Evolutionary conservation across 1,140 invertebrate species (phyloP), one percentile per base, ranked within the genome.

Genomic region (Daktulosphaira vitifoliae): DNA sequence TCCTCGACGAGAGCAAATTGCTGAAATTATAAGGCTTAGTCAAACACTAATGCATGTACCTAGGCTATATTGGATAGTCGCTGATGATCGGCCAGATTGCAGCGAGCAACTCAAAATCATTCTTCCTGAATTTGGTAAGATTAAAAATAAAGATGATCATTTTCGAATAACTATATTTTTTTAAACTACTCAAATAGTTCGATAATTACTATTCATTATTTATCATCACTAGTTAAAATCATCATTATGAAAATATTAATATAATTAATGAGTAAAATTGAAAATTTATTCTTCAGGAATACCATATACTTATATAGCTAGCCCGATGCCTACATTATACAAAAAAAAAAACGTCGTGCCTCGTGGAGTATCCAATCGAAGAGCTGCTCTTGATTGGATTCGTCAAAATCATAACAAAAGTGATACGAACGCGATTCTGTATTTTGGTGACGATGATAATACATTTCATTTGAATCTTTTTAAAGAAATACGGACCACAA

Each of bases 381-480:
- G 94, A 73, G 82, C 85, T 56, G 94, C 88, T 1, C 75, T 98
- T 5, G 74, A 83, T 42, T 98, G 93, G 90, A 78, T 98, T 33
- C 78, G 87, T 50, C 79, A 84, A 39, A 88, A 94, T 73, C 83
- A 84, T 15, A 82, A 78, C 4, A 4, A n/a, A 3, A 20, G n/a
- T 26, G 25, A 62, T 23, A 82, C 78, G 4, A 76, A 80, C 66
- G 92, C 90, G 7, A 85, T 96, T 15, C 80, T 98, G 50, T 98
- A 97, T 78, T 98, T 98, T 77, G 93, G 91, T 39, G 95, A 98
- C 77, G 95, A 98, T 76, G 95, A 98, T 76, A 98, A 98, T 74
- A 92, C 91, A 0, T 95, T 95, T 73, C 89, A 92, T 74, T 79
- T 92, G 72, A 77, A 83, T 70, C 76, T 95, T 44, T 95, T 95